Percentiles rank a stretch among this genome's conserved stretches.
Evolutionary conservation across 1,140 invertebrate species (phyloP).

Genomic region (Drosophila virilis): DNA sequence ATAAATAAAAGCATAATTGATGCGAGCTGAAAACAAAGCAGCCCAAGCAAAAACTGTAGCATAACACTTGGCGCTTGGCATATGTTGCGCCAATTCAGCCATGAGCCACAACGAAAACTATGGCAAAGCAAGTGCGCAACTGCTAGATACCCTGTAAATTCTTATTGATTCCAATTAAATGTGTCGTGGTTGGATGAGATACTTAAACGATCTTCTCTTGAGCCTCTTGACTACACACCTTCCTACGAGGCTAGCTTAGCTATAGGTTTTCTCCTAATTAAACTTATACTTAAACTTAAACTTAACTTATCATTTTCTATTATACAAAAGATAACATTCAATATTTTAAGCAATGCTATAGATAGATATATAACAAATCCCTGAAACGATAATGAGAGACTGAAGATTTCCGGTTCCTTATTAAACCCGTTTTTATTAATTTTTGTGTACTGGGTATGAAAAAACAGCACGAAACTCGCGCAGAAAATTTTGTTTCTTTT

Average conservation of each 20-base stretch:
- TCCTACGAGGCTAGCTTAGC: too few species aligned
- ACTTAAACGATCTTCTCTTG: too few species aligned
- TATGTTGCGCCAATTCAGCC: conserved; percentile 78
- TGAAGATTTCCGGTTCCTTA: not conserved
- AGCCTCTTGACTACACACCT: too few species aligned
- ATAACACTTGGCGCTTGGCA: conserved; percentile 59
- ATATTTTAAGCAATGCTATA: too few species aligned
- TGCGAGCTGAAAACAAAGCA: conserved; percentile 55
- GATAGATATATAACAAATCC: too few species aligned
- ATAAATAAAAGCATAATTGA: conserved; percentile 83
- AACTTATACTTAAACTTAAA: too few species aligned
- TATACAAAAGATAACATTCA: too few species aligned
- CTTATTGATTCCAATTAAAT: too few species aligned
- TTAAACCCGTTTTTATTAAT: not conserved
- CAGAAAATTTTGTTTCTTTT: conserved; percentile 72
- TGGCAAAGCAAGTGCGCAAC: conserved; percentile 5
- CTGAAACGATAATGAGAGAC: too few species aligned
- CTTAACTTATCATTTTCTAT: too few species aligned
- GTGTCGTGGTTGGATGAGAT: too few species aligned
- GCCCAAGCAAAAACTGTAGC: conserved; percentile 28
- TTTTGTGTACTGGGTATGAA: conserved; percentile 13
- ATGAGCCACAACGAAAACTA: conserved; percentile 69
- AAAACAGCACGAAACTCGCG: conserved; percentile 34
- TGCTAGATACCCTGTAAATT: conserved; percentile 14
- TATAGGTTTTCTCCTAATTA: too few species aligned